These are phyloP conservation scores for Aelia acuminata DNA, from an alignment of 2,888 invertebrate species.

Conservation along the genomic window DNA sequence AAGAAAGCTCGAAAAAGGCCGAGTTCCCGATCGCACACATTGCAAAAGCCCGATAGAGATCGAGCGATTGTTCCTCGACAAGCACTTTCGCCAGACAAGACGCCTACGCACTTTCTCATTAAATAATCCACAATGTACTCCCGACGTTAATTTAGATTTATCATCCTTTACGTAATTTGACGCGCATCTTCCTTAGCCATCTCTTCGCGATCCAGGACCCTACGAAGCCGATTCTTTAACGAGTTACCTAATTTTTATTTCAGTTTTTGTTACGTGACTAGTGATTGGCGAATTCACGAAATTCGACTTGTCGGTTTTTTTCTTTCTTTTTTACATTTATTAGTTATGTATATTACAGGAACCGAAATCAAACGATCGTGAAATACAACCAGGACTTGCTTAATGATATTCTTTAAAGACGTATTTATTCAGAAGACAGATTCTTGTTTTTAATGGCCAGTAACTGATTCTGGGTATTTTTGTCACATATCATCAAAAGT, in stretches of 20 bases:
- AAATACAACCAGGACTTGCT: no score
- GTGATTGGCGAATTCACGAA: not conserved
- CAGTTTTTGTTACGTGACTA: not conserved
- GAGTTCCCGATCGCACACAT: not conserved
- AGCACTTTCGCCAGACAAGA: not conserved
- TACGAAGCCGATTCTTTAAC: not conserved
- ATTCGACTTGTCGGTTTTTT: not conserved
- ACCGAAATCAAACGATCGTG: no score
- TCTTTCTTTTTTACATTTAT: no score
- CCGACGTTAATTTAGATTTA: not conserved
- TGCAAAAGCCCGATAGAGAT: not conserved
- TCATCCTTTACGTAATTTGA: not conserved
- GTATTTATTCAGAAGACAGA: no score
- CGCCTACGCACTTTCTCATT: constrained; percentile 43
- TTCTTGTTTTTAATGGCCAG: no score
- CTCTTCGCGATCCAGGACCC: not conserved
- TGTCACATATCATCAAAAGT: no score
- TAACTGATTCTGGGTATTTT: no score
- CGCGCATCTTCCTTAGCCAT: not conserved
- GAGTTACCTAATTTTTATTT: constrained; percentile 6
- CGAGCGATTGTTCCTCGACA: not conserved
- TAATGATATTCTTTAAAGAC: no score
- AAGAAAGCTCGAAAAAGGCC: not conserved
- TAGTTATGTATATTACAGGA: not conserved
- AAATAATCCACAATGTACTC: not conserved